These are phyloP conservation scores for Tetranychus truncatus DNA, from an alignment of 2,888 invertebrate genomes.

Conservation along the genomic window DNA sequence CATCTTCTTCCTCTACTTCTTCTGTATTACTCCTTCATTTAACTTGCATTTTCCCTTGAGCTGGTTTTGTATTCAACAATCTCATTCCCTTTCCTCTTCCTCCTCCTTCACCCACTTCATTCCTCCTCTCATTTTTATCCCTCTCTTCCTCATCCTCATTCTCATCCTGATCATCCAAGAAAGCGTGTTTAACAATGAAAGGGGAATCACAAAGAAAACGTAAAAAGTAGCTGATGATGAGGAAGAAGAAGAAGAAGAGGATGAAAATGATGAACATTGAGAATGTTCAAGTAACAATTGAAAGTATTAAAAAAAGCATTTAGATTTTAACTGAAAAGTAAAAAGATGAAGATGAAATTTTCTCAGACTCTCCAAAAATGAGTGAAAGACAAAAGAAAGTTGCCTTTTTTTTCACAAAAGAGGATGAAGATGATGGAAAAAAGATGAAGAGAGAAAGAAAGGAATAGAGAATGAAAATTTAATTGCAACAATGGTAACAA, in stretches of 20 bases:
- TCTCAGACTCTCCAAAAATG: background rate
- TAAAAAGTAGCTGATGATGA: background rate
- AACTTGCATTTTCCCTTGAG: background rate
- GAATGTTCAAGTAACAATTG: background rate
- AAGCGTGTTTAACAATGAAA: background rate
- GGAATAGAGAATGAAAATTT: too few species aligned
- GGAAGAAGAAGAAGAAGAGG: background rate
- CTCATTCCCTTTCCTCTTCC: background rate
- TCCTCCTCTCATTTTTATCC: background rate
- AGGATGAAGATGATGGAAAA: too few species aligned
- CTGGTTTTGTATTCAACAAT: background rate
- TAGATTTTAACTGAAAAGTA: background rate
- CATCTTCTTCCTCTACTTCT: background rate
- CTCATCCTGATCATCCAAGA: too few species aligned
- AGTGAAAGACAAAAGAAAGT: background rate
- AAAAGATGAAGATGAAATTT: background rate
- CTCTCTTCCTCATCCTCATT: background rate
- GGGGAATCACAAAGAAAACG: too few species aligned
- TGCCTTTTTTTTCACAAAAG: too few species aligned
- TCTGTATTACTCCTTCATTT: slow-evolving; percentile 1
- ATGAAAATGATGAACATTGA: background rate
- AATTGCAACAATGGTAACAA: too few species aligned
- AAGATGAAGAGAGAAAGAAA: too few species aligned
- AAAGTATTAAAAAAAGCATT: background rate
- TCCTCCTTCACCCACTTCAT: background rate